These are phyloP conservation scores for Notarius lentiginosus DNA, from an alignment of 2,113 vertebrate genomes.

Conservation along the genomic window DNA sequence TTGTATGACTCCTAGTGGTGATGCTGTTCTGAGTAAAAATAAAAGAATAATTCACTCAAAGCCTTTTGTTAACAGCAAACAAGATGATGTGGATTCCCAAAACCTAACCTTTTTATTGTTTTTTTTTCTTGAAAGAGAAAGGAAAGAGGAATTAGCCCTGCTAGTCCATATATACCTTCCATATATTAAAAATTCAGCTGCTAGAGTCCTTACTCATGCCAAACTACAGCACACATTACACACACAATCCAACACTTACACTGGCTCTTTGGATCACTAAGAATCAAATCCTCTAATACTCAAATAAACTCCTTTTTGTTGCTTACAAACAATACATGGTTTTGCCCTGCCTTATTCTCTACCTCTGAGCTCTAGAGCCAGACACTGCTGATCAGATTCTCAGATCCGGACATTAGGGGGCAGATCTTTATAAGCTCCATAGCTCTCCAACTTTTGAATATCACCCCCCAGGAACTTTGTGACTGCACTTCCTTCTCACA, in stretches of 20 bases:
- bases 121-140: neutral
- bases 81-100: neutral
- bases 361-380: neutral
- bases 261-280: neutral
- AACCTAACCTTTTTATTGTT: neutral
- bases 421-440: neutral
- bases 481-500: neutral
- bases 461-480: neutral
- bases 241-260: neutral
- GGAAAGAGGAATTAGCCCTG: neutral
- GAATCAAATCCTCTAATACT: neutral
- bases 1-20: neutral
- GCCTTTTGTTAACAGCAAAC: neutral
- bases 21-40: neutral
- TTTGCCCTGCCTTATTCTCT: neutral
- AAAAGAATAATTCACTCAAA: neutral
- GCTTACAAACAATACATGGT: neutral
- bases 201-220: neutral
- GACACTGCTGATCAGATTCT: neutral
- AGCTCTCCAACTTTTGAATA: neutral
- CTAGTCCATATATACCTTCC: neutral
- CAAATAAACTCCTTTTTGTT: neutral
- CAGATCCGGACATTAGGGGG: neutral
- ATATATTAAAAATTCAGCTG: neutral
- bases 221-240: neutral